Base-by-base conservation (phyloP, 2,797 vertebrate species). In the Coendou prehensilis region DNA sequence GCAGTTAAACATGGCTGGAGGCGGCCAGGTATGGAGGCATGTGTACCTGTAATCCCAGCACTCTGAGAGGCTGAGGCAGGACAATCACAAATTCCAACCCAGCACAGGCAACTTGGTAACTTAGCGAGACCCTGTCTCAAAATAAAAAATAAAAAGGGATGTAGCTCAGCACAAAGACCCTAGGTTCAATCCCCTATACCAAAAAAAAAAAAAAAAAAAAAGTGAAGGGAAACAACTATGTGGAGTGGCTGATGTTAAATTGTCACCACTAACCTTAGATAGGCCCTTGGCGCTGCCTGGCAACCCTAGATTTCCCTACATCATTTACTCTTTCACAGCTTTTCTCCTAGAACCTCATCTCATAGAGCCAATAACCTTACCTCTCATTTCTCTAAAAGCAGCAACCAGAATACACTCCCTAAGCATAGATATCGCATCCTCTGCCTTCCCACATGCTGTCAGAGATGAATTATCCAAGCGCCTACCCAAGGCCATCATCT, bases 331-430 rank as follows among this genome's bases (percentile, higher is more conserved):
- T 76, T 78, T 41, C 52, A 47, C 30, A 59, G 6, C 59, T 45
- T 84, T 50, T 83, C 47, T 26, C 28, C 89, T 93, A 41, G 76
- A 78, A 79, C 37, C 37, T 91, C 59, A 71, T 69, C 37, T 91
- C 59, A 71, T 76, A 63, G 28, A 50, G 41, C 47, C 28, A 8
- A 75, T 41, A 23, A 90, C n/a, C 45, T 50, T 54, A 82, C 45
- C 23, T 82, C n/a, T 52, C 54, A 64, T 56, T 90, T 78, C 22
- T 59, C 69, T 71, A 86, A 81, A 23, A 84, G 37, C 59, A 90
- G 37, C 54, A 83, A 71, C 23, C 61, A 89, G 75, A 56, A n/a
- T 3, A 5, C 20, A 11, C 26, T 89, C 41, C 57, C 28, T 80
- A 9, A 76, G 6, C 37, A 69, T 45, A 50, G n/a, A 54, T 90